phyloP scores from a whole-genome alignment of 2,888 invertebrate genomes.

The Cremastinae sp. region DNA sequence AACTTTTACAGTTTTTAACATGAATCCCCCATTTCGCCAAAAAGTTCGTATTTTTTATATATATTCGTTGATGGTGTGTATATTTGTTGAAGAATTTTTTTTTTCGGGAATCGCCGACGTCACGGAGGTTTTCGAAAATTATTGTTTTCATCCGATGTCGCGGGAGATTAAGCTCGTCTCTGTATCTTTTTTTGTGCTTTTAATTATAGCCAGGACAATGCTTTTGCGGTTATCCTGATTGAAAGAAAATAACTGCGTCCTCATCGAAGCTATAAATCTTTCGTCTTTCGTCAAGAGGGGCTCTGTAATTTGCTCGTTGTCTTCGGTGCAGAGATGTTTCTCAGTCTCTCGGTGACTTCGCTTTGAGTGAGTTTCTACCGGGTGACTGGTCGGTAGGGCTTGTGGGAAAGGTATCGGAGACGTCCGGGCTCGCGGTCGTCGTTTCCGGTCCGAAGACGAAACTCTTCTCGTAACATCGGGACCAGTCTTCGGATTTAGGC shows the following conservation, averaged over 20 bases:
- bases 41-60: no score
- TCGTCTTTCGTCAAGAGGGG: conserved; percentile 29
- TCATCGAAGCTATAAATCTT: conserved; percentile 37
- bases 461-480: conserved; percentile 57
- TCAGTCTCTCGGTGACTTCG: conserved; percentile 32
- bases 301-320: conserved; percentile 2
- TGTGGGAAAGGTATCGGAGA: background rate
- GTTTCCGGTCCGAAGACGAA: conserved; percentile 60
- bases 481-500: conserved; percentile 57
- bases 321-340: conserved; percentile 54
- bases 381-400: background rate
- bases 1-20: no score
- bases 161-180: background rate
- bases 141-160: background rate
- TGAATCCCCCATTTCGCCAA: no score
- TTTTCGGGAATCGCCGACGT: no score
- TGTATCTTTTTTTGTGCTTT: no score
- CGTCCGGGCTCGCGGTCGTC: background rate
- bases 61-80: no score
- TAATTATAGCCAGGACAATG: background rate
- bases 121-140: background rate
- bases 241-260: conserved; percentile 7
- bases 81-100: no score
- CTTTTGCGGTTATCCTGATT: conserved; percentile 19
- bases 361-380: conserved; percentile 22